Evolutionary conservation across 2,113 vertebrate genomes (phyloP).

Genomic region (Anser cygnoides): DNA sequence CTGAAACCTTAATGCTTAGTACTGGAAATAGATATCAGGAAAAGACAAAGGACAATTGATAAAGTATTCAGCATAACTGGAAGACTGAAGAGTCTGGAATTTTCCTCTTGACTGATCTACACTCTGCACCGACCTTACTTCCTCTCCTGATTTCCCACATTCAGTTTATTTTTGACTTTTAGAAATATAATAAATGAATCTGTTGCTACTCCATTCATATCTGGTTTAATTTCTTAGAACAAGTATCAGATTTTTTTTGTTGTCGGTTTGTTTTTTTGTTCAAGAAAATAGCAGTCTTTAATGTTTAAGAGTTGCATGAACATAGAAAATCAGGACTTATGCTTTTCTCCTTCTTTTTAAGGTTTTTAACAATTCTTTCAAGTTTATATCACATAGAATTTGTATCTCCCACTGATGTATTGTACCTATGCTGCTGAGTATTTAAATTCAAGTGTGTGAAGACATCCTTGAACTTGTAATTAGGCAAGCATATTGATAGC

Average conservation of each 20-base stretch:
- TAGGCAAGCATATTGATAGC: background rate
- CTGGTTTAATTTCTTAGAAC: background rate
- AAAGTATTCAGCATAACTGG: background rate
- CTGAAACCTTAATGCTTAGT: background rate
- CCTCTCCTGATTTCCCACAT: accelerated
- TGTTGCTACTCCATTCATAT: background rate
- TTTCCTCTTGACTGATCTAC: background rate
- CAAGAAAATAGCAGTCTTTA: background rate
- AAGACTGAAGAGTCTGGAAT: background rate
- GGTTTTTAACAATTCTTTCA: background rate
- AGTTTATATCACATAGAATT: background rate
- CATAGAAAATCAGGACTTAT: background rate
- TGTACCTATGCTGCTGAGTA: background rate
- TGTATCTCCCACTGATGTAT: background rate
- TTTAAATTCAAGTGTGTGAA: background rate
- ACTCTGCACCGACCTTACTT: accelerated
- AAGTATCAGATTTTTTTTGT: background rate
- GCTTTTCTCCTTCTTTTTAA: background rate
- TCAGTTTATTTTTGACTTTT: background rate
- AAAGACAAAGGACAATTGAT: background rate
- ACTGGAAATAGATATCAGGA: background rate
- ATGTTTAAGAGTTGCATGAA: background rate
- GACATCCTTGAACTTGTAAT: background rate
- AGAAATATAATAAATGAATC: background rate
- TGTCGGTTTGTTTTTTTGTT: background rate